Evolutionary conservation across 2,888 invertebrate species (phyloP).

Genomic region (Pyrocoelia pectoralis): DNA sequence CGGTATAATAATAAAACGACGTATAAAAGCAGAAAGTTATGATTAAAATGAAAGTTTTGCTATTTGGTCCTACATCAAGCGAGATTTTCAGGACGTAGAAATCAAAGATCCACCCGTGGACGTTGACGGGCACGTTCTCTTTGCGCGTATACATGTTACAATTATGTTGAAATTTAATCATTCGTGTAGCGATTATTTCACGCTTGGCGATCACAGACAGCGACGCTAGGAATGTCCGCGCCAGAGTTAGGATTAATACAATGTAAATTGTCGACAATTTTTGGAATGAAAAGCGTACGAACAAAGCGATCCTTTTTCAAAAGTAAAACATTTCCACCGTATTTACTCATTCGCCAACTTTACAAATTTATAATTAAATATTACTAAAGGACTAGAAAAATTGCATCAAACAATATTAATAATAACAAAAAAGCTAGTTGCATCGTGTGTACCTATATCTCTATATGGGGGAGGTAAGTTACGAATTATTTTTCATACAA

Average conservation of each 20-base stretch:
- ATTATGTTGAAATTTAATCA: slow-evolving; percentile 63
- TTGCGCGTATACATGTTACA: slow-evolving; percentile 55
- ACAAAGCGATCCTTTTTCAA: slow-evolving; percentile 32
- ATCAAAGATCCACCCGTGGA: slow-evolving; percentile 43
- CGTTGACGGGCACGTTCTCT: slow-evolving; percentile 45
- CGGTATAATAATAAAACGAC: background rate
- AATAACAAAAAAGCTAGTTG: slow-evolving; percentile 14
- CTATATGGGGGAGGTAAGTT: slow-evolving; percentile 49
- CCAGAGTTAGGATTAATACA: slow-evolving; percentile 58
- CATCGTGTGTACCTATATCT: slow-evolving; percentile 14
- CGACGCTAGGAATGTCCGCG: slow-evolving; percentile 60
- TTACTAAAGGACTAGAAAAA: background rate
- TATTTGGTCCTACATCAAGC: slow-evolving; percentile 5
- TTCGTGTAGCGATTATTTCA: slow-evolving; percentile 60
- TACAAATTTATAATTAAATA: background rate
- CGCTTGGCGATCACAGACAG: slow-evolving; percentile 60
- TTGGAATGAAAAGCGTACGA: slow-evolving; percentile 38
- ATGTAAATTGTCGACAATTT: slow-evolving; percentile 61
- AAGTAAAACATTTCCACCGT: slow-evolving; percentile 9
- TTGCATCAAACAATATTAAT: slow-evolving; percentile 6
- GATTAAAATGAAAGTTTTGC: slow-evolving; percentile 4
- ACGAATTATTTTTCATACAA: slow-evolving; percentile 52
- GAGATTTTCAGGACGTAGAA: slow-evolving; percentile 34
- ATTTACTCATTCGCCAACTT: background rate
- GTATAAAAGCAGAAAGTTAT: background rate